Percentiles rank a stretch among this genome's conserved stretches.
Conservation (phyloP, 2,113 vertebrate species). For the Chroicocephalus ridibundus region DNA sequence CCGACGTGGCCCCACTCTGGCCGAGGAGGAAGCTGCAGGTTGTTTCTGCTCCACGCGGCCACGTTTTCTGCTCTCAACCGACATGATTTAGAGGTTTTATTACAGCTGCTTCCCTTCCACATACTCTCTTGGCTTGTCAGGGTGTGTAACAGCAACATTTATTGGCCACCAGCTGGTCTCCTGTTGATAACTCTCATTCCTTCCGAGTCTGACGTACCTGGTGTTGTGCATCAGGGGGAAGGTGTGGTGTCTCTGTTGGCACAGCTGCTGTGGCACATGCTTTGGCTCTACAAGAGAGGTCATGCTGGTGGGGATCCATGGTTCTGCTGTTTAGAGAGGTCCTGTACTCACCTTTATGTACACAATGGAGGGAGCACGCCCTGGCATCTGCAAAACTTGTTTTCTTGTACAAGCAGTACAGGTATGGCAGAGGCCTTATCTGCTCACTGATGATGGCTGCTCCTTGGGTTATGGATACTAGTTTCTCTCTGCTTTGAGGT, state of each 20-base stretch:
- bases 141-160: neutral
- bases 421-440: neutral
- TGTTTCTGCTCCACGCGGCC: neutral
- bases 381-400: neutral
- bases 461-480: neutral
- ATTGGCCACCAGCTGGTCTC: too few relatives aligned
- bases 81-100: fast-evolving
- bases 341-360: neutral
- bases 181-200: fast-evolving
- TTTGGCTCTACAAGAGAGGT: fast-evolving
- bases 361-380: fast-evolving
- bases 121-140: neutral
- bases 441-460: neutral
- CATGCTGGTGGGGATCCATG: fast-evolving
- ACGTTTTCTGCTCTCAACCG: fast-evolving
- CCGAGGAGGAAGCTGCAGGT: fast-evolving
- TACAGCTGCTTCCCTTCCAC: neutral
- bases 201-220: fast-evolving
- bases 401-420: neutral
- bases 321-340: fast-evolving
- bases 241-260: neutral
- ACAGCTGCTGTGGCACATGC: fast-evolving
- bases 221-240: neutral
- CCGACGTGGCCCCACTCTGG: fast-evolving
- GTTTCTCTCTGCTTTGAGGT: neutral